These are phyloP conservation scores for Lasioglossum pauxillum DNA, from an alignment of 2,888 invertebrate genomes.

Conservation along the genomic window DNA sequence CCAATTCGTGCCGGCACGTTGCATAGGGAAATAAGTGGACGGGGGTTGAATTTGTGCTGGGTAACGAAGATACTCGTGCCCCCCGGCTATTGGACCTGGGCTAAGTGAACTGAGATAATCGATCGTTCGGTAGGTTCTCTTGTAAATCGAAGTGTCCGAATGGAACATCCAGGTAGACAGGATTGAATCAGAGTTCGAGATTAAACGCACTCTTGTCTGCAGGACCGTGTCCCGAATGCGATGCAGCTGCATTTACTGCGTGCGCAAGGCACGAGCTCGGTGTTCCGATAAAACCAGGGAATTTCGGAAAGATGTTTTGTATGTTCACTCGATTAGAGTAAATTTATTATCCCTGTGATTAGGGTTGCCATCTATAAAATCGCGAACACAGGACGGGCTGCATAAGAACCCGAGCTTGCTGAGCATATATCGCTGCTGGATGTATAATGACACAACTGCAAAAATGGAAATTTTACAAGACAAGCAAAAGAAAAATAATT, in stretches of 20 bases:
- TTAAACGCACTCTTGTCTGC: conserved; percentile 11
- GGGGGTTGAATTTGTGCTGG: conserved; percentile 30
- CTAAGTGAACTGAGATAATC: conserved; percentile 24
- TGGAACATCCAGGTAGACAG: conserved; percentile 14
- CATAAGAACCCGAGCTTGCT: no score
- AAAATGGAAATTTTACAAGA: no score
- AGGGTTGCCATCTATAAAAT: no score
- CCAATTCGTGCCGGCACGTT: conserved; percentile 58
- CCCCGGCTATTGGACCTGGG: conserved; percentile 3
- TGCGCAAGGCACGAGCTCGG: neutral
- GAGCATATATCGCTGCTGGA: no score
- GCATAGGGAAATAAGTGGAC: conserved; percentile 54
- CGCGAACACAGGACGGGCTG: no score
- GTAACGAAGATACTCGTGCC: conserved; percentile 39
- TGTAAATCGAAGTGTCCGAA: conserved; percentile 9
- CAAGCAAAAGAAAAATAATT: no score
- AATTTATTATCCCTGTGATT: no score
- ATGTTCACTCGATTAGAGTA: no score
- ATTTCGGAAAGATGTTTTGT: neutral
- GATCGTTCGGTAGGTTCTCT: neutral
- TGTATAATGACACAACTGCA: no score
- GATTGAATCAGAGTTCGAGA: conserved; percentile 12
- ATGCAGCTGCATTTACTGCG: neutral
- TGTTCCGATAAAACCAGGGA: neutral
- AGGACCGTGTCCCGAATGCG: neutral